phyloP scores from a whole-genome alignment of 2,888 invertebrate species.

The Drosophila percnosoma region DNA sequence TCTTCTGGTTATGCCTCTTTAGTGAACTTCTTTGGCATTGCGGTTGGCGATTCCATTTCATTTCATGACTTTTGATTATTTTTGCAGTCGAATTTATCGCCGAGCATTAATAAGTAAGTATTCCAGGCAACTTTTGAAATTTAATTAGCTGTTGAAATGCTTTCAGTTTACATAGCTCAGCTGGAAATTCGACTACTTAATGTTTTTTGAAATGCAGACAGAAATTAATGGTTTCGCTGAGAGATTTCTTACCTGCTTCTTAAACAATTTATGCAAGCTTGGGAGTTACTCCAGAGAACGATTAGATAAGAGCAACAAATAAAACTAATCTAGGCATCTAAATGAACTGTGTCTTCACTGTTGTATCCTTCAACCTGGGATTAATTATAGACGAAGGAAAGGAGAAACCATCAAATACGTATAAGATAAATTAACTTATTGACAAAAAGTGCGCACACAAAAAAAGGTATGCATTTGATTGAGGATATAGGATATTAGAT shows the following conservation, averaged over 20 bases:
- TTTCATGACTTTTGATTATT: slow-evolving; percentile 58
- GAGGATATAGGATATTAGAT: not conserved
- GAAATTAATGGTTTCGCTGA: not conserved
- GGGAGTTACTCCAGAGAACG: not conserved
- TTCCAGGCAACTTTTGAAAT: slow-evolving; percentile 35
- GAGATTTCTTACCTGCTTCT: slow-evolving; percentile 24
- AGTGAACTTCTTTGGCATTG: slow-evolving; percentile 8
- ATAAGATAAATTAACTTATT: slow-evolving; percentile 58
- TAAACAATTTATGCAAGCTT: not conserved
- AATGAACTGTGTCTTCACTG: not conserved
- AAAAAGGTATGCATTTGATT: not conserved
- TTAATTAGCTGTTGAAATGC: slow-evolving; percentile 57
- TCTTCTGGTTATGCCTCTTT: not conserved
- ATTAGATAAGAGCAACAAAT: not conserved
- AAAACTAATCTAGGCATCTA: not conserved
- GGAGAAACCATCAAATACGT: slow-evolving; percentile 4
- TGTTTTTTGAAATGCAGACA: slow-evolving; percentile 13
- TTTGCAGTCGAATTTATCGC: slow-evolving; percentile 46
- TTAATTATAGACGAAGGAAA: slow-evolving; percentile 4
- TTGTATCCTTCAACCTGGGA: not conserved
- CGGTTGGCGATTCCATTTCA: slow-evolving; percentile 38
- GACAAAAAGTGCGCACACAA: slow-evolving; percentile 25
- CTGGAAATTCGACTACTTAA: slow-evolving; percentile 33
- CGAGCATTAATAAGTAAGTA: slow-evolving; percentile 46
- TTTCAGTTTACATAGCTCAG: slow-evolving; percentile 24